phyloP scores from a whole-genome alignment of 2,797 vertebrate genomes.

The Cuculus canorus region DNA sequence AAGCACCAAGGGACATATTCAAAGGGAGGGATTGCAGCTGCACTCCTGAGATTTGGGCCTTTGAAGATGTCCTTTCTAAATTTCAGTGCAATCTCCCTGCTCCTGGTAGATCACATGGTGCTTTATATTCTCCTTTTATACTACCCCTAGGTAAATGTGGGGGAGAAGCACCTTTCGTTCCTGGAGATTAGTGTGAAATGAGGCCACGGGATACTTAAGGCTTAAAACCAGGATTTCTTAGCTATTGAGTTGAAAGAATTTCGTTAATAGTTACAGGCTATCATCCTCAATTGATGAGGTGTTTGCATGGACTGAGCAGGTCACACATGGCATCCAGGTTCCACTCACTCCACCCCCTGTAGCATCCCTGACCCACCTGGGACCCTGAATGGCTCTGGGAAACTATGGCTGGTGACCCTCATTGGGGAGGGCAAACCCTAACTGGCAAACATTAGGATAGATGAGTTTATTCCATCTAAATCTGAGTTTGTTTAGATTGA shows the following conservation, averaged over 20 bases:
- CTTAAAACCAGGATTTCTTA: neutral
- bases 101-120: neutral
- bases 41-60: neutral
- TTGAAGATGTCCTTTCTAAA: neutral
- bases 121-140: neutral
- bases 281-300: no score
- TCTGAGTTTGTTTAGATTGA: neutral
- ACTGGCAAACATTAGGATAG: neutral
- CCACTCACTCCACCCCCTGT: accelerated
- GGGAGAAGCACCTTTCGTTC: neutral
- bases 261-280: neutral
- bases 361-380: neutral
- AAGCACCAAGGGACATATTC: neutral
- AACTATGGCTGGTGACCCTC: neutral
- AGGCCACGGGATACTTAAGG: neutral
- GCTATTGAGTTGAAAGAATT: neutral
- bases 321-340: neutral
- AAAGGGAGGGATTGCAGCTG: neutral
- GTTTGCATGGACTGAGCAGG: neutral
- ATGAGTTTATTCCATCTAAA: neutral
- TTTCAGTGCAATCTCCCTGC: neutral
- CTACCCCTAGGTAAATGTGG: neutral
- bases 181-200: neutral
- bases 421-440: neutral
- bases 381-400: neutral